These are phyloP conservation scores for Threskiornis aethiopicus DNA, from an alignment of 2,797 vertebrate species.

Conservation along the genomic window DNA sequence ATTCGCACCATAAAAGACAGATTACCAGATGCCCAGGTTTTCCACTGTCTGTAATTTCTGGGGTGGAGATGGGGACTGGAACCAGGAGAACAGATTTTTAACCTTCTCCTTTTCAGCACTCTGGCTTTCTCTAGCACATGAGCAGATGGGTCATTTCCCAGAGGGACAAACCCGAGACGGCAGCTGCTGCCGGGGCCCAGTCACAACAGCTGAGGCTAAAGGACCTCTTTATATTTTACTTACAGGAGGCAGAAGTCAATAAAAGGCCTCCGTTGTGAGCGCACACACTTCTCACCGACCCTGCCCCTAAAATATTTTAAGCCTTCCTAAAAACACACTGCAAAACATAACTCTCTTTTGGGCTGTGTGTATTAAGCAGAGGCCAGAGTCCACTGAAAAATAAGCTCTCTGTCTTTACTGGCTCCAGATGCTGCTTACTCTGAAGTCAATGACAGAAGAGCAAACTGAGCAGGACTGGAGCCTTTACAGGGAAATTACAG, in stretches of 20 bases:
- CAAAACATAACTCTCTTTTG: slow-evolving; percentile 39
- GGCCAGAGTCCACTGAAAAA: slow-evolving; percentile 50
- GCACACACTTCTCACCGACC: background rate
- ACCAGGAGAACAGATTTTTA: slow-evolving; percentile 34
- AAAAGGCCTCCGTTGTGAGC: slow-evolving; percentile 65
- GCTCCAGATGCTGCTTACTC: slow-evolving; percentile 25
- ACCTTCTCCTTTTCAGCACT: slow-evolving; percentile 17
- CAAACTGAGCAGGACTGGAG: background rate
- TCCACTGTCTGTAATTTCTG: background rate
- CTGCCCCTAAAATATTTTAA: slow-evolving; percentile 48
- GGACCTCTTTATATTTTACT: slow-evolving; percentile 50
- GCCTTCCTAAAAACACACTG: slow-evolving; percentile 47
- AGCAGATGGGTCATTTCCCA: slow-evolving; percentile 71
- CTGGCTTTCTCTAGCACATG: slow-evolving; percentile 8
- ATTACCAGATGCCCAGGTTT: background rate
- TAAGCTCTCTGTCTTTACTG: slow-evolving; percentile 36
- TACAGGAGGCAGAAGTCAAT: slow-evolving; percentile 50
- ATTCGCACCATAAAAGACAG: background rate
- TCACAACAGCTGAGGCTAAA: slow-evolving; percentile 66
- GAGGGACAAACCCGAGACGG: slow-evolving; percentile 44
- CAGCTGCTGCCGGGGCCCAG: slow-evolving; percentile 60
- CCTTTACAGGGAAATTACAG: slow-evolving; percentile 40
- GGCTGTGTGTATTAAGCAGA: slow-evolving; percentile 9
- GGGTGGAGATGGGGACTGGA: background rate
- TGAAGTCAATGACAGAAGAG: background rate